phyloP scores from a whole-genome alignment of 2,888 invertebrate species.

The Sphinx pinastri region DNA sequence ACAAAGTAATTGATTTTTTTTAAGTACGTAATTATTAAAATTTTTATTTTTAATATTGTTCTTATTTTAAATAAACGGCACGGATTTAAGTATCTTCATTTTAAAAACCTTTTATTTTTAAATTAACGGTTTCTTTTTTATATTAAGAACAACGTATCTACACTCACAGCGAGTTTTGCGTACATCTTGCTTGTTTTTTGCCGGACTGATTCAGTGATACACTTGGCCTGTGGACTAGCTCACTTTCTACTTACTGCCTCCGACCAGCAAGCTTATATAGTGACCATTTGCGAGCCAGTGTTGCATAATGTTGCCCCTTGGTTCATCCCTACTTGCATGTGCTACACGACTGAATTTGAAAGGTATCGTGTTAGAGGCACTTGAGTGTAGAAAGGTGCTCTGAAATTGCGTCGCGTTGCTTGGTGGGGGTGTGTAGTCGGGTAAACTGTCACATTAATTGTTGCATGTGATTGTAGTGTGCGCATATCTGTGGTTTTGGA shows the following conservation, averaged over 20 bases:
- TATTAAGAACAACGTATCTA: conserved; percentile 16
- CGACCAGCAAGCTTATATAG: conserved; percentile 58
- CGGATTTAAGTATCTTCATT: background rate
- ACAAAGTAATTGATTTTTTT: background rate
- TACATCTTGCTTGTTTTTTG: conserved; percentile 73
- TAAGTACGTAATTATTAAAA: background rate
- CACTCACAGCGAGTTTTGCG: conserved; percentile 81
- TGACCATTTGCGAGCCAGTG: conserved; percentile 27
- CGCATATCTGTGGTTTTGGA: conserved; percentile 12
- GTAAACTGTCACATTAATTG: conserved; percentile 34
- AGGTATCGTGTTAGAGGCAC: conserved; percentile 45
- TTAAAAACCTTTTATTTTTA: too few relatives aligned
- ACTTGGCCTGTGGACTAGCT: conserved; percentile 66
- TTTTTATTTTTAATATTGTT: background rate
- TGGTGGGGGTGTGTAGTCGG: conserved; percentile 59
- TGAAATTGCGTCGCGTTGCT: conserved; percentile 58
- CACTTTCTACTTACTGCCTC: conserved; percentile 68
- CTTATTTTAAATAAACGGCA: background rate
- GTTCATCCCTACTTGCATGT: conserved; percentile 76
- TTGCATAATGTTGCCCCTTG: conserved; percentile 63
- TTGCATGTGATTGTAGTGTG: conserved; percentile 22
- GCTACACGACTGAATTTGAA: conserved; percentile 64
- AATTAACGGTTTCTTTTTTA: background rate
- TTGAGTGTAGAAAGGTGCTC: conserved; percentile 49
- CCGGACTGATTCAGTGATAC: conserved; percentile 75